Percentiles rank a stretch among this genome's conserved stretches.
Conservation (phyloP, 2,888 invertebrate genomes). For the Brenthis daphne region DNA sequence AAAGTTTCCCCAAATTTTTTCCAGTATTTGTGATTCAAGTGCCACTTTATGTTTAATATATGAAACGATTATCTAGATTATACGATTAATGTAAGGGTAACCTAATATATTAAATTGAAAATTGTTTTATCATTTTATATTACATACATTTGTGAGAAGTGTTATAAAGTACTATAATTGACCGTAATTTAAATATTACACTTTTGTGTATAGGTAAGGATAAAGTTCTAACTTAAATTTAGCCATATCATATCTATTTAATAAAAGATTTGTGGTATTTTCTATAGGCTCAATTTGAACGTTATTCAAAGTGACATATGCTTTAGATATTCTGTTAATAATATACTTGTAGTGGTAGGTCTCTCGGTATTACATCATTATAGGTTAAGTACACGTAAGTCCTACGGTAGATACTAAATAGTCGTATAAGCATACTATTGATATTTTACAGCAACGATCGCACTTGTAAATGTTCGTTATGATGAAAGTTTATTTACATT, state of each 20-base stretch:
- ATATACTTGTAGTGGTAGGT: conserved; percentile 80
- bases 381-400: conserved; percentile 73
- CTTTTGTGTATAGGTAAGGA: conserved; percentile 82
- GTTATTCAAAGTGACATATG: conserved; percentile 83
- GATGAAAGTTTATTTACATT: conserved; percentile 80
- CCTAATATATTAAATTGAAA: conserved; percentile 82
- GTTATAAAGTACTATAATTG: conserved; percentile 81
- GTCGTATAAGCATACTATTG: conserved; percentile 74
- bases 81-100: conserved; percentile 83
- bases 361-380: conserved; percentile 78
- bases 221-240: conserved; percentile 82
- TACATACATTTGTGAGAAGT: conserved; percentile 82
- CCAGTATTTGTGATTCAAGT: conserved; percentile 90
- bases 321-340: conserved; percentile 83
- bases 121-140: conserved; percentile 84
- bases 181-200: conserved; percentile 81
- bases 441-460: conserved; percentile 80
- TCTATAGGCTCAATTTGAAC: conserved; percentile 83
- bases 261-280: conserved; percentile 83
- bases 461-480: conserved; percentile 79
- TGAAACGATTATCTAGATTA: conserved; percentile 84
- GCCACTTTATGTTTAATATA: conserved; percentile 89
- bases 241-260: conserved; percentile 84
- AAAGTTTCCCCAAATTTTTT: conserved; percentile 85
- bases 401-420: conserved; percentile 60